These are phyloP conservation scores for Leptinotarsa lineolata DNA, from an alignment of 1,140 invertebrate species.

Conservation along the genomic window DNA sequence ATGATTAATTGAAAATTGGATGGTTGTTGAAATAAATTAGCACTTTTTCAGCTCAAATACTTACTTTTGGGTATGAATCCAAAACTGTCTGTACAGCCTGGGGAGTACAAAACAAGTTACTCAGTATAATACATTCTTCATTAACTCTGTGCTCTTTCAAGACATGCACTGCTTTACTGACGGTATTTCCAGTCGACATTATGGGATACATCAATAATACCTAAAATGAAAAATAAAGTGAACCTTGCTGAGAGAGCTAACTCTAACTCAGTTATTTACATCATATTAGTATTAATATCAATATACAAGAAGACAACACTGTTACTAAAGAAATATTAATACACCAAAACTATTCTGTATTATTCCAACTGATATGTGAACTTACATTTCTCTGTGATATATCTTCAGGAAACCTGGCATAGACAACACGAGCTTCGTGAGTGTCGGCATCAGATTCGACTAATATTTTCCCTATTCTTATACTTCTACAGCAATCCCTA, in stretches of 20 bases:
- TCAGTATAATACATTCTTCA: conserved; percentile 92
- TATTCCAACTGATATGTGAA: background rate
- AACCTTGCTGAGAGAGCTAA: too few species aligned
- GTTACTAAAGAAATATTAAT: too few species aligned
- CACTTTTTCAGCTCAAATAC: conserved; percentile 4
- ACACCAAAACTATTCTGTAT: too few species aligned
- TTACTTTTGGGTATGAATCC: conserved; percentile 80
- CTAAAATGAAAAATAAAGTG: conserved; percentile 27
- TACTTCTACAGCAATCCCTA: conserved; percentile 95
- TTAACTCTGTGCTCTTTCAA: conserved; percentile 90
- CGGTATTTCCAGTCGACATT: conserved; percentile 96
- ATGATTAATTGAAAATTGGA: too few species aligned
- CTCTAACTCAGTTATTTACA: too few species aligned
- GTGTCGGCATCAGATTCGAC: conserved; percentile 97
- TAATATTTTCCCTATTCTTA: conserved; percentile 96
- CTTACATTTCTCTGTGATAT: conserved; percentile 78
- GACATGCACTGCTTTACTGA: conserved; percentile 90
- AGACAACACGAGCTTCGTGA: conserved; percentile 94
- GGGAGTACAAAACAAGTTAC: conserved; percentile 96
- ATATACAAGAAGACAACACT: too few species aligned
- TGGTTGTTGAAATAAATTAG: too few species aligned
- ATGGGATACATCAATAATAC: conserved; percentile 98
- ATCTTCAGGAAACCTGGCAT: conserved; percentile 97
- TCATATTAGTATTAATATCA: too few species aligned
- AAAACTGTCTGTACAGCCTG: conserved; percentile 85